A percentile compares a stretch with the other conserved stretches of the same genome.
phyloP scores from a whole-genome alignment of 2,797 vertebrate genomes.

The Molossus molossus region DNA sequence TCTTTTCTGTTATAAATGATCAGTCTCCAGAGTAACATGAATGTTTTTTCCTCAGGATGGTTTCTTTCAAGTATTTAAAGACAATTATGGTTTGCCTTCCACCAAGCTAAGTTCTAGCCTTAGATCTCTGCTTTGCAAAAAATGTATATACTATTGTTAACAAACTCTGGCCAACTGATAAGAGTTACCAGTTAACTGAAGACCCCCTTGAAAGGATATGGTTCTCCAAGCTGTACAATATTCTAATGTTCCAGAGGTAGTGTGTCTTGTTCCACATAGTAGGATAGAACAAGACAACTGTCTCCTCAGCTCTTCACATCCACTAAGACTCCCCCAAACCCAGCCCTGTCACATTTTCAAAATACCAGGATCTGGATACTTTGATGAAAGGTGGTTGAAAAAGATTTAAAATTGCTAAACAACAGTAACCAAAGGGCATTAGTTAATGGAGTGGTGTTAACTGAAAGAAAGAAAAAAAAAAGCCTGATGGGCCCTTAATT shows the following conservation, averaged over 20 bases:
- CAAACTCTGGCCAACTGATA: neutral
- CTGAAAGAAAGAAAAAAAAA: neutral
- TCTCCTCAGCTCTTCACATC: neutral
- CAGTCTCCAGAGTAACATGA: constrained; percentile 10
- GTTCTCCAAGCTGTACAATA: neutral
- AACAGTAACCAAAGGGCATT: neutral
- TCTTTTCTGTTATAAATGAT: constrained; percentile 30
- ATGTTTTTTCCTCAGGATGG: neutral
- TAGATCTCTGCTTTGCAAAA: constrained; percentile 26
- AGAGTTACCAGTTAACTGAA: neutral
- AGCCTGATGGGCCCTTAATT: neutral
- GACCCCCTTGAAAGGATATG: neutral
- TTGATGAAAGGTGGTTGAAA: constrained; percentile 39
- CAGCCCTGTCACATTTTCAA: neutral
- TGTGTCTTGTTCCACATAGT: neutral
- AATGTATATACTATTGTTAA: neutral
- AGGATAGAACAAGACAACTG: neutral
- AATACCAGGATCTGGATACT: neutral
- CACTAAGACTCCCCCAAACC: neutral
- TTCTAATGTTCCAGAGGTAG: neutral
- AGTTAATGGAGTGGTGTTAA: neutral
- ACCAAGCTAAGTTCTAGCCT: constrained; percentile 7
- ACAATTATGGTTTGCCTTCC: neutral
- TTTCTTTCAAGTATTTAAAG: constrained; percentile 50
- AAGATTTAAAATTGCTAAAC: constrained; percentile 21